Percentiles rank a stretch among this genome's conserved stretches.
These are phyloP conservation scores for Lutjanus erythropterus DNA, from an alignment of 2,113 vertebrate species.

Conservation along the genomic window DNA sequence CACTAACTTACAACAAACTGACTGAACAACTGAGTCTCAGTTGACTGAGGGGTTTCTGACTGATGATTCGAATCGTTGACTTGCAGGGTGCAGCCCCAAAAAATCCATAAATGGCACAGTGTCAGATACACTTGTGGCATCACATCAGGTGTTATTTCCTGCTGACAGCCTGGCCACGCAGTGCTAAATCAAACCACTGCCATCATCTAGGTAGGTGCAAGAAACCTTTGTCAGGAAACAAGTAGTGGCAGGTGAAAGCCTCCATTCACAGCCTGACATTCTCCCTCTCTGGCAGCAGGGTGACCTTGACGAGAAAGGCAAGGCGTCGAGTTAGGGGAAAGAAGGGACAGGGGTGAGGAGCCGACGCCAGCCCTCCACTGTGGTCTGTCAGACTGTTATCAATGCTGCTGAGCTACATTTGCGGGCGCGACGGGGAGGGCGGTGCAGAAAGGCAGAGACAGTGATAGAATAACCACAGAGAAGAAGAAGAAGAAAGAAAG, in stretches of 20 bases:
- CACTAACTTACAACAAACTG: too few species aligned
- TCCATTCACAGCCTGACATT: conserved; percentile 56
- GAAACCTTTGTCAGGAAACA: conserved; percentile 42
- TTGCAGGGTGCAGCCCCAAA: too few species aligned
- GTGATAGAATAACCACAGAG: conserved; percentile 69
- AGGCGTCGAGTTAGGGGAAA: conserved; percentile 58
- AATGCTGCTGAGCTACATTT: conserved; percentile 72
- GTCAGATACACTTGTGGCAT: background rate
- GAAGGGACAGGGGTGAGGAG: conserved; percentile 51
- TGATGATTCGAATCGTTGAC: too few species aligned
- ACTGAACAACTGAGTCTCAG: too few species aligned
- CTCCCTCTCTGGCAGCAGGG: conserved; percentile 48
- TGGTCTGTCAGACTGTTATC: conserved; percentile 81
- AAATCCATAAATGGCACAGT: background rate
- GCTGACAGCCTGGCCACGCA: background rate
- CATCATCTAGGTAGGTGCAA: conserved; percentile 18
- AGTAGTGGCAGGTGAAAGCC: conserved; percentile 57
- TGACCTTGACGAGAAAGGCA: conserved; percentile 76
- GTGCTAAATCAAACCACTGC: conserved; percentile 28
- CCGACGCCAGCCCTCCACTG: conserved; percentile 67
- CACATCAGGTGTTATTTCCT: conserved; percentile 12
- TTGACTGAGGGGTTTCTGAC: too few species aligned
- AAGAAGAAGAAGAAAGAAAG: conserved; percentile 43
- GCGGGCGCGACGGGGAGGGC: conserved; percentile 24
- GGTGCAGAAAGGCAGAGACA: conserved; percentile 36